Percentiles rank a stretch among this genome's conserved stretches.
These are phyloP conservation scores for Corbicula japonica DNA, from an alignment of 2,888 invertebrate species.

Conservation along the genomic window DNA sequence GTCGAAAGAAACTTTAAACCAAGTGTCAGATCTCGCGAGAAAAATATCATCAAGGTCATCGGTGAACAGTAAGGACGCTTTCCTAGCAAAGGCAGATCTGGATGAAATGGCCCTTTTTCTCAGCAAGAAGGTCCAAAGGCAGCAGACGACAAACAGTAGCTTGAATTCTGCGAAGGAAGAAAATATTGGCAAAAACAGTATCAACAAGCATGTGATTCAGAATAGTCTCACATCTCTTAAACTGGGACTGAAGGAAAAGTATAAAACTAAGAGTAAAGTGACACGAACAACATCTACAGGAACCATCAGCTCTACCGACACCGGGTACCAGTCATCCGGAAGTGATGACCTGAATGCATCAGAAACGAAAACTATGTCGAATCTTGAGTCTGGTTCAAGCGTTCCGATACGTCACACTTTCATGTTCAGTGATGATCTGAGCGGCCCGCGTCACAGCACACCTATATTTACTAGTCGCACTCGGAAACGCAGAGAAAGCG, in stretches of 20 bases:
- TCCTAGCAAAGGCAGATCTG: slow-evolving; percentile 46
- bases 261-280: slow-evolving; percentile 9
- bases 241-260: slow-evolving; percentile 45
- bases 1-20: slow-evolving; percentile 40
- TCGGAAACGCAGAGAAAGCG: slow-evolving; percentile 9
- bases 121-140: background rate
- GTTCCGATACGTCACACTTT: background rate
- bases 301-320: slow-evolving; percentile 37
- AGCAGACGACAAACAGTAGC: background rate
- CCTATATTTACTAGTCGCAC: slow-evolving; percentile 18
- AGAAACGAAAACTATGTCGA: background rate
- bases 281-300: slow-evolving; percentile 40
- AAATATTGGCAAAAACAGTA: no score
- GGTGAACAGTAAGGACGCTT: slow-evolving; percentile 49
- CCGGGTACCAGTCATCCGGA: slow-evolving; percentile 34
- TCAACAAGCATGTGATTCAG: background rate
- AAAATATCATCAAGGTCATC: slow-evolving; percentile 37
- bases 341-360: slow-evolving; percentile 2
- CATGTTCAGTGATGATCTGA: slow-evolving; percentile 2
- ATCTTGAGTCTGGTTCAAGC: background rate
- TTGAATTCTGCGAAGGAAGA: background rate
- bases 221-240: slow-evolving; percentile 39
- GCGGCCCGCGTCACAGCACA: slow-evolving; percentile 52
- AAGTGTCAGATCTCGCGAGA: slow-evolving; percentile 53
- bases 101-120: slow-evolving; percentile 49